Conservation (phyloP, 2,888 invertebrate species). For the Trissonchulus latispiculum region DNA sequence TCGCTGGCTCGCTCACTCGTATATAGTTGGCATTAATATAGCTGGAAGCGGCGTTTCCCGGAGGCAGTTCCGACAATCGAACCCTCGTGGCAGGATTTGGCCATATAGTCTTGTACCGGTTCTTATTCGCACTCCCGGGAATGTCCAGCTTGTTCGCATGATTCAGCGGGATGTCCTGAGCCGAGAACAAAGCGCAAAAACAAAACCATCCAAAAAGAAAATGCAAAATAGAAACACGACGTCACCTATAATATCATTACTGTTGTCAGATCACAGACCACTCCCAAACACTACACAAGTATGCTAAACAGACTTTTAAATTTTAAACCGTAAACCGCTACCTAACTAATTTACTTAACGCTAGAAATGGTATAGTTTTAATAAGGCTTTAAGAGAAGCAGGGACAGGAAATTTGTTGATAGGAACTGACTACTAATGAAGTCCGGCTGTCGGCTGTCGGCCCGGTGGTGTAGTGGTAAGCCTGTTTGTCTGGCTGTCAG, state of each 20-base stretch:
- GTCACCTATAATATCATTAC: neutral
- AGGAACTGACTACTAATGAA: too few relatives aligned
- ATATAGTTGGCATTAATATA: constrained; percentile 92
- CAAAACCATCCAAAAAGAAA: too few relatives aligned
- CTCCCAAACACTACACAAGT: neutral
- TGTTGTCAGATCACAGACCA: neutral
- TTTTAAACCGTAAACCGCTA: too few relatives aligned
- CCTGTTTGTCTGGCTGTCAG: too few relatives aligned
- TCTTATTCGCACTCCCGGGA: constrained; percentile 75
- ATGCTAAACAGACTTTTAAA: neutral
- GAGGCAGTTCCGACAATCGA: neutral
- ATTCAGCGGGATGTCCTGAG: constrained; percentile 70
- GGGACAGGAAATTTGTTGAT: too few relatives aligned
- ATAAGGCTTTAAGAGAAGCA: too few relatives aligned
- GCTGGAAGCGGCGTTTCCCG: constrained; percentile 54
- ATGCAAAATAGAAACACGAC: neutral
- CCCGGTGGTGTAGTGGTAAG: too few relatives aligned
- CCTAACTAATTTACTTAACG: too few relatives aligned
- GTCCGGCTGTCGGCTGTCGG: too few relatives aligned
- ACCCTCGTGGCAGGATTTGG: constrained; percentile 53
- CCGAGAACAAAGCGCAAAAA: constrained; percentile 11
- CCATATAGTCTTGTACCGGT: constrained; percentile 75
- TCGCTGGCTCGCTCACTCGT: constrained; percentile 65
- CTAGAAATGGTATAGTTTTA: too few relatives aligned
- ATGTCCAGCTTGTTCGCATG: constrained; percentile 79